A percentile compares a stretch with the other conserved stretches of the same genome.
Conservation (phyloP, 2,797 vertebrate genomes). For the Trematomus bernacchii region DNA sequence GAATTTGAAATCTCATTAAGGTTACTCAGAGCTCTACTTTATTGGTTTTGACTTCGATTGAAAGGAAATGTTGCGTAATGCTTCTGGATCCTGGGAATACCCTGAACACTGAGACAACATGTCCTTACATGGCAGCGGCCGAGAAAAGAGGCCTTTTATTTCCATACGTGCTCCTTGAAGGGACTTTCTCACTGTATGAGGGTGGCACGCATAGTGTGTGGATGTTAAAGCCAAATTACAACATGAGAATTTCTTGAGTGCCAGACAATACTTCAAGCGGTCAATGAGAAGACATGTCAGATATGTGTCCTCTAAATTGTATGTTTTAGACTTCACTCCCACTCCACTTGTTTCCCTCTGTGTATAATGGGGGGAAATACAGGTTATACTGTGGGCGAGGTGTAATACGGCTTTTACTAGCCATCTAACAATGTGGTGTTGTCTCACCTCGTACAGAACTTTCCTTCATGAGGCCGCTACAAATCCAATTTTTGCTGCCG, state of each 20-base stretch:
- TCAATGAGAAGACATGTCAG: slow-evolving; percentile 3
- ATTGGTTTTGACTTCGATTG: slow-evolving; percentile 31
- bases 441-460: slow-evolving; percentile 8
- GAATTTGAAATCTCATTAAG: slow-evolving; percentile 22
- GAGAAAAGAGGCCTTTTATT: slow-evolving; percentile 8
- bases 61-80: slow-evolving; percentile 32
- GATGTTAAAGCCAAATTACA: slow-evolving; percentile 43
- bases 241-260: slow-evolving; percentile 20
- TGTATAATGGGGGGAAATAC: slow-evolving; percentile 22
- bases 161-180: slow-evolving; percentile 20
- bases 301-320: slow-evolving; percentile 51
- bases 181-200: slow-evolving; percentile 29
- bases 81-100: slow-evolving; percentile 30
- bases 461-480: slow-evolving; percentile 12
- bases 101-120: slow-evolving; percentile 25
- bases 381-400: slow-evolving; percentile 12
- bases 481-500: slow-evolving; percentile 20
- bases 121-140: slow-evolving; percentile 24
- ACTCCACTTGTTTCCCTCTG: slow-evolving; percentile 25
- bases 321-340: slow-evolving; percentile 49
- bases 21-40: slow-evolving; percentile 8
- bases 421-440: slow-evolving; percentile 23
- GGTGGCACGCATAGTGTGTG: slow-evolving; percentile 27
- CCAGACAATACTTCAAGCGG: slow-evolving; percentile 15
- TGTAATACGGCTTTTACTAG: slow-evolving; percentile 34